phyloP scores from a whole-genome alignment of 2,113 vertebrate species.

The Malaclemys terrapin region DNA sequence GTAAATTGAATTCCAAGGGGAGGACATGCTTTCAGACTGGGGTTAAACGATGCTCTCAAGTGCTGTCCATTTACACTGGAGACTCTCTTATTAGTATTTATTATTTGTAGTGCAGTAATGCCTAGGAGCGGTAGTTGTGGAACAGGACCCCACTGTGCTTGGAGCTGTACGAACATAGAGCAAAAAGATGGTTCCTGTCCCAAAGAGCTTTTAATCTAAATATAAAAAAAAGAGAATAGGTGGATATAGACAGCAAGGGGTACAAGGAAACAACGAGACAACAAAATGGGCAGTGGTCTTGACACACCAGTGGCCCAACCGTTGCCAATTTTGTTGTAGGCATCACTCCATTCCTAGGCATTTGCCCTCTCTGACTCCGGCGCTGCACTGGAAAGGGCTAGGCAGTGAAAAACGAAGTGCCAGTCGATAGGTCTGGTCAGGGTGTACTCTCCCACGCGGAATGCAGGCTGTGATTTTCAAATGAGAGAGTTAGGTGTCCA shows the following conservation, averaged over 20 bases:
- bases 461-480: neutral
- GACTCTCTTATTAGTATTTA: neutral
- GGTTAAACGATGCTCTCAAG: neutral
- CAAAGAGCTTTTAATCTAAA: neutral
- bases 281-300: neutral
- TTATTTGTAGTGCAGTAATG: neutral
- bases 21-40: neutral
- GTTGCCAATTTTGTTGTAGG: too few species aligned
- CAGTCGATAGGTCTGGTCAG: neutral
- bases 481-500: neutral
- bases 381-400: neutral
- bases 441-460: neutral
- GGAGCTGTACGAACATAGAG: neutral
- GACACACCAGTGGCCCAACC: too few species aligned
- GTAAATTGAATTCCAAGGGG: neutral
- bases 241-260: too few species aligned
- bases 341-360: neutral
- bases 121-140: neutral
- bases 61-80: neutral
- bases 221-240: too few species aligned
- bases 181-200: neutral
- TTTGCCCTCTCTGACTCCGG: neutral
- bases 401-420: neutral
- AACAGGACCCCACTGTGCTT: neutral
- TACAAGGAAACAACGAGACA: neutral